Base-by-base conservation (phyloP, 2,888 invertebrate species). In the Sycophila texana region DNA sequence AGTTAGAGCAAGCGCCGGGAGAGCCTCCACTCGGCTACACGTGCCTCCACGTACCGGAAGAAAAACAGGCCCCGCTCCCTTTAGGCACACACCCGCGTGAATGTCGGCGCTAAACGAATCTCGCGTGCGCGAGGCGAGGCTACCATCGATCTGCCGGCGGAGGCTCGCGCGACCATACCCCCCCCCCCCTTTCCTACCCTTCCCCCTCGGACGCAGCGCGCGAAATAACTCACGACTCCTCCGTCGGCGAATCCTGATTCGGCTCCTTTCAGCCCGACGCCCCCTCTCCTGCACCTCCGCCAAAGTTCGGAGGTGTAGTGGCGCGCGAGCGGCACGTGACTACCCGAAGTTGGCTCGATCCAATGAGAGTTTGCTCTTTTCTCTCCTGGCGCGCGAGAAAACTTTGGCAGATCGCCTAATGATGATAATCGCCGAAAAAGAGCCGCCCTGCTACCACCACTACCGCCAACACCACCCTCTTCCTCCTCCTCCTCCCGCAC, bases 351-450 rank as follows among this genome's bases (percentile, higher is more conserved):
- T 65, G 63, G 55, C 74, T 22, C 22, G 58, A 71, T 72, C 67
- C 66, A 66, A 80, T 67, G 79, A 67, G 57, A 39, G 39, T 68
- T 76, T 76, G 76, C 80, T 76, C 80, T 76, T 73, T 80, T 76
- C 49, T 77, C 53, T 47, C 47, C 13, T 16, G 14, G 58, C 22
- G 22, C n/a, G 60, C 16, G 61, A 30, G 60, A 61, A 74, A 80
- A 74, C 47, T 77, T 74, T 74, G 73, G 73, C 80, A 74, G 77
- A 73, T 80, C 77, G 80, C 77, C 76, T 55, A 71, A 74, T 71
- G 61, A 77, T 71, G 80, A 80, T 80, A 80, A 80, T 80, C 74
- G 74, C 58, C 26, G 80, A 71, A 77, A 80, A 74, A 74, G 70
- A 77, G 76, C 63, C 57, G 55, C 57, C 30, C 4, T 39, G 13